Conservation (phyloP, 23 tunicate genomes). For the Corella eumyota region DNA sequence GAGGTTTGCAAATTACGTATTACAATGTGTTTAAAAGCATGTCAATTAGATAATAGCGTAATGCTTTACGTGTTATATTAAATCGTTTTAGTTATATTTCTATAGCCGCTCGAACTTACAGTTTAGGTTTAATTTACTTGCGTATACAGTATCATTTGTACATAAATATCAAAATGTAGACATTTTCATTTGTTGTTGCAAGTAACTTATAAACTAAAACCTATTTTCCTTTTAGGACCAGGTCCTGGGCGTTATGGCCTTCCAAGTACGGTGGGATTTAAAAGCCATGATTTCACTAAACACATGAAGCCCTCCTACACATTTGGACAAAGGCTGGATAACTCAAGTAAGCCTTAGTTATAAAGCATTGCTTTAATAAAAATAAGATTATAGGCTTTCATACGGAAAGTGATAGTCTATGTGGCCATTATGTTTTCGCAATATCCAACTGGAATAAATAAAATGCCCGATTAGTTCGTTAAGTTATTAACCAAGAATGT, state of each 20-base stretch:
- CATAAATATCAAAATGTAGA: background rate
- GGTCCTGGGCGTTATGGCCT: constrained; percentile 86
- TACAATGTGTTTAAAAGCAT: too few species aligned
- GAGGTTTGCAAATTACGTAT: constrained; percentile 27
- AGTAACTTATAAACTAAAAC: background rate
- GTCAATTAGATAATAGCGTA: too few species aligned
- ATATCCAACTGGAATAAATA: too few species aligned
- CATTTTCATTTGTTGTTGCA: background rate
- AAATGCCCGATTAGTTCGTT: too few species aligned
- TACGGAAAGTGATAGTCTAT: too few species aligned
- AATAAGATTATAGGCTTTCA: too few species aligned
- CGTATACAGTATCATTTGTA: background rate
- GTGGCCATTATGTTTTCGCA: too few species aligned
- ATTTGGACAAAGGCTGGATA: constrained; percentile 66
- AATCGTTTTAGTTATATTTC: background rate
- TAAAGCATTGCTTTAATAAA: too few species aligned
- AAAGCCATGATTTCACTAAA: constrained; percentile 78
- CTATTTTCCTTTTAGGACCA: constrained; percentile 46
- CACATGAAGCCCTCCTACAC: constrained; percentile 84
- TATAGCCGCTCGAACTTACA: background rate
- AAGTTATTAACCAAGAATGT: too few species aligned
- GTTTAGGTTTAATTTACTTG: background rate
- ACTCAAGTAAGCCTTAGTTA: constrained; percentile 86
- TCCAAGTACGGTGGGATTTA: constrained; percentile 65
- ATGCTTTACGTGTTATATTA: background rate